phyloP scores from a whole-genome alignment of 2,888 invertebrate genomes.

The Rotaria magnacalcarata region DNA sequence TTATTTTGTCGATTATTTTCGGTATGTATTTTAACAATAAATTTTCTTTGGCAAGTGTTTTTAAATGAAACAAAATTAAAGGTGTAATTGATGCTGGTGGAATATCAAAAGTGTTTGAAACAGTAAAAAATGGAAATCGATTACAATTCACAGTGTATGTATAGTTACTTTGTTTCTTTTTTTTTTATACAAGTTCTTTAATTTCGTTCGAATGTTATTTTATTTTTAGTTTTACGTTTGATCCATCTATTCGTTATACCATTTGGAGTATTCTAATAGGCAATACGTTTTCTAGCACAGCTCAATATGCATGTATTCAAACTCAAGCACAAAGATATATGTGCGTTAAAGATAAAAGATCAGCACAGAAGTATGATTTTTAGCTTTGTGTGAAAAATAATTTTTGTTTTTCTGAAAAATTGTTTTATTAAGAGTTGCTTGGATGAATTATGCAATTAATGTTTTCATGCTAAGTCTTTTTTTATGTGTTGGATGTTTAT shows the following conservation, averaged over 20 bases:
- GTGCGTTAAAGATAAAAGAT: slow-evolving; percentile 73
- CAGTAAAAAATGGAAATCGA: slow-evolving; percentile 51
- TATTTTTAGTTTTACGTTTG: slow-evolving; percentile 62
- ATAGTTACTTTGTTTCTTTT: too few relatives aligned
- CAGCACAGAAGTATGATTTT: slow-evolving; percentile 61
- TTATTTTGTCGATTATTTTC: slow-evolving; percentile 56
- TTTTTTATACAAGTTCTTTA: neutral
- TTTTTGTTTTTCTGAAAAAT: neutral
- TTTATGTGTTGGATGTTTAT: neutral
- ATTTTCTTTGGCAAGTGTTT: neutral
- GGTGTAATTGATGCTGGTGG: slow-evolving; percentile 52
- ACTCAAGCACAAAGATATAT: slow-evolving; percentile 86
- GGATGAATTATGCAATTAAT: neutral
- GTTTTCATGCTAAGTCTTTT: neutral
- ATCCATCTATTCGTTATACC: slow-evolving; percentile 75
- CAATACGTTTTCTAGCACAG: slow-evolving; percentile 82
- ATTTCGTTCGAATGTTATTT: neutral
- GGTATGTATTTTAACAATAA: slow-evolving; percentile 49
- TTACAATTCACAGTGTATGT: slow-evolving; percentile 55
- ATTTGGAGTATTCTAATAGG: slow-evolving; percentile 79
- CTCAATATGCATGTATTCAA: slow-evolving; percentile 86
- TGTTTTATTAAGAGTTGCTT: neutral
- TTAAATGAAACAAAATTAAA: neutral
- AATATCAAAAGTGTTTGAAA: slow-evolving; percentile 52
- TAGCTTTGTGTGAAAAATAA: neutral